Percentiles rank a stretch among this genome's conserved stretches.
Evolutionary conservation across 30 jellyfish, hydroid and myxozoan genomes (phyloP).

Genomic region (Turritopsis rubra): DNA sequence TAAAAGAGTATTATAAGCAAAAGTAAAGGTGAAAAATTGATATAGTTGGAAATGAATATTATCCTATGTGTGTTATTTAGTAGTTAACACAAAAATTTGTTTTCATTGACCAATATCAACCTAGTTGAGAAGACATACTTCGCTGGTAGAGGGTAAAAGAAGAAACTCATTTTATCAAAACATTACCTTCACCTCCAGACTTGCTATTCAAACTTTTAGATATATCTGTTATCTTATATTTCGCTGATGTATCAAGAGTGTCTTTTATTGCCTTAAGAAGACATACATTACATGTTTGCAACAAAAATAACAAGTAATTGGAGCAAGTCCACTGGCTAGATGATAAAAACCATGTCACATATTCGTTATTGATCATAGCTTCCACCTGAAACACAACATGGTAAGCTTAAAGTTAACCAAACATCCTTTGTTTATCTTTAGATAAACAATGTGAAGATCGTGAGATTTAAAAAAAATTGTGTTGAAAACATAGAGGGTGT

Average conservation of each 20-base stretch:
- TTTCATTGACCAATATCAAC: no score
- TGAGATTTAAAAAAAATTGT: no score
- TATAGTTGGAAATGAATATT: no score
- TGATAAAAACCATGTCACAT: not conserved
- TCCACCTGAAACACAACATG: not conserved
- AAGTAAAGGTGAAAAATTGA: no score
- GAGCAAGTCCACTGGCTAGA: conserved; percentile 3
- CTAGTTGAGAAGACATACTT: no score
- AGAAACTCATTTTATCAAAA: not conserved
- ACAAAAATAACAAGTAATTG: not conserved
- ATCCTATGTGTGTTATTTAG: no score
- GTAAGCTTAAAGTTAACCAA: not conserved
- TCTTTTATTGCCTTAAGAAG: not conserved
- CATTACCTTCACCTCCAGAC: not conserved
- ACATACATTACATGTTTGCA: not conserved
- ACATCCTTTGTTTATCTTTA: no score
- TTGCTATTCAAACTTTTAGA: not conserved
- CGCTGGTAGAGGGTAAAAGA: no score
- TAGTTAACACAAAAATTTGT: no score
- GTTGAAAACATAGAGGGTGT: no score
- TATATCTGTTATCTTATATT: not conserved
- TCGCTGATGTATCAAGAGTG: not conserved
- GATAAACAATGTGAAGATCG: no score
- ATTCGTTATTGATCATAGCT: not conserved
- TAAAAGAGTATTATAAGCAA: no score